These are phyloP conservation scores for Catharus bicknelli DNA, from an alignment of 2,113 vertebrate species.

Conservation along the genomic window DNA sequence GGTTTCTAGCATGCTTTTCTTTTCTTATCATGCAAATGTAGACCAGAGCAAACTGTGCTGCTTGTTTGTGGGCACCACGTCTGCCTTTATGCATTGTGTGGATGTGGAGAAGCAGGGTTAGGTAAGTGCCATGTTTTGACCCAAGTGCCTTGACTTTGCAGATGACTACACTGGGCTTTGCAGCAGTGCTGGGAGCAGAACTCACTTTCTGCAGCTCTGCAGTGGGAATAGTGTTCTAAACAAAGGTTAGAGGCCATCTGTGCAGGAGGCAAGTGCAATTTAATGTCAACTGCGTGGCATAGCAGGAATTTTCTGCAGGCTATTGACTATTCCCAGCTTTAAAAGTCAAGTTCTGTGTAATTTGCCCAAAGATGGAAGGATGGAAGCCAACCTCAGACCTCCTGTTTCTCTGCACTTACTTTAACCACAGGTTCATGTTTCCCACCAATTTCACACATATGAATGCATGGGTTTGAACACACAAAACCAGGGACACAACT, in stretches of 20 bases:
- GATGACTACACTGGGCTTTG: rapidly evolving
- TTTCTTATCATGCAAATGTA: rapidly evolving
- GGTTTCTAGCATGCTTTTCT: background rate
- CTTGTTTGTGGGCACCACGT: background rate
- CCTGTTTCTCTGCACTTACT: background rate
- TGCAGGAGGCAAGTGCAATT: background rate
- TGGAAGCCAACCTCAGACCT: background rate
- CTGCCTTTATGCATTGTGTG: background rate
- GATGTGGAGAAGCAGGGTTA: background rate
- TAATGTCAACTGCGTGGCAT: rapidly evolving
- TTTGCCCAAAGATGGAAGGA: background rate
- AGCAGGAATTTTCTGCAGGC: background rate
- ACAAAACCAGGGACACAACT: background rate
- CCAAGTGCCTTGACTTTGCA: background rate
- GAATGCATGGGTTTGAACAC: background rate
- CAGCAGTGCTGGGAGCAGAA: background rate
- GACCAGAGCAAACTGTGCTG: background rate
- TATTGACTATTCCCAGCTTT: background rate
- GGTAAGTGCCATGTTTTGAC: background rate
- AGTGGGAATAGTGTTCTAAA: background rate
- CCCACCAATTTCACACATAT: background rate
- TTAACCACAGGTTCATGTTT: background rate
- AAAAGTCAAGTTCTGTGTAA: background rate
- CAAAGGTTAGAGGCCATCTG: background rate
- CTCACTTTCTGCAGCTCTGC: background rate